Evolutionary conservation across 2,888 invertebrate genomes (phyloP).

Genomic region (Hemithea aestivaria): DNA sequence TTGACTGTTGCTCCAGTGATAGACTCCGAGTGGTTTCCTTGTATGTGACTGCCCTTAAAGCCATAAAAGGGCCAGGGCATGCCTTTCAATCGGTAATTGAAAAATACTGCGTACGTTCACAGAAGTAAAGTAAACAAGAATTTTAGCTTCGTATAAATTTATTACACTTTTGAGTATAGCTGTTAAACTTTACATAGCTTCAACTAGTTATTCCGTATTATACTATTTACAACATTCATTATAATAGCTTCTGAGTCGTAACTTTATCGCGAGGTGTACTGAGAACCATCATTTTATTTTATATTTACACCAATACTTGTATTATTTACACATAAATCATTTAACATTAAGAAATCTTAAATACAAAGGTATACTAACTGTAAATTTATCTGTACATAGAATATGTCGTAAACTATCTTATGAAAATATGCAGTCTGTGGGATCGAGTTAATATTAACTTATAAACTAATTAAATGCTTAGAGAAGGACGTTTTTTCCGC

Average conservation of each 20-base stretch:
- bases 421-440: constrained; percentile 57
- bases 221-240: constrained; percentile 51
- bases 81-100: constrained; percentile 11
- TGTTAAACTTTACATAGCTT: constrained; percentile 22
- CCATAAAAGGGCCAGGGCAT: constrained; percentile 23
- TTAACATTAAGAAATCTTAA: no score
- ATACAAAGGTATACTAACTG: constrained; percentile 19
- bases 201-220: constrained; percentile 20
- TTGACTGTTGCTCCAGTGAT: constrained; percentile 5
- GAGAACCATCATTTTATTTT: constrained; percentile 25
- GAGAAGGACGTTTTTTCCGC: constrained; percentile 86
- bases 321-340: constrained; percentile 28
- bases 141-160: constrained; percentile 16
- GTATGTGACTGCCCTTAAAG: constrained; percentile 16
- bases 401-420: constrained; percentile 22
- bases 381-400: constrained; percentile 22
- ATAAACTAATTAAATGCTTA: constrained; percentile 81
- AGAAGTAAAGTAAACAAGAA: constrained; percentile 5
- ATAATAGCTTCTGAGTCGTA: constrained; percentile 27
- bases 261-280: constrained; percentile 57
- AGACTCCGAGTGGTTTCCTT: constrained; percentile 22
- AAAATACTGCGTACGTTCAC: constrained; percentile 7
- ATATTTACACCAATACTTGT: constrained; percentile 22
- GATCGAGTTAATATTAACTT: constrained; percentile 30
- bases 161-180: constrained; percentile 21